Conservation (phyloP, 2,113 vertebrate species). For the Silurus glanis region DNA sequence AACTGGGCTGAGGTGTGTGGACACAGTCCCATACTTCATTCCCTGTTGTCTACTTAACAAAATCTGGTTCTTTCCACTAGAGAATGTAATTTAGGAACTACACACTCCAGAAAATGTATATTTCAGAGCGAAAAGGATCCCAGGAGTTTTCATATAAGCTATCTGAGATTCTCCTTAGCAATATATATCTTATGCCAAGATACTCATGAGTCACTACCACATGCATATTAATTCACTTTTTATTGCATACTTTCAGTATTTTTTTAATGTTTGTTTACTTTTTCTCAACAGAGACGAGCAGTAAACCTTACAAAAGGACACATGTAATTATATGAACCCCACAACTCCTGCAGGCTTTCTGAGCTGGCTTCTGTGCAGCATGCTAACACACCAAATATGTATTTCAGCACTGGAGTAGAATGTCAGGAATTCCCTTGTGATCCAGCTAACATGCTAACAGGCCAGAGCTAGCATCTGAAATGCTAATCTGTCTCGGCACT, state of each 20-base stretch:
- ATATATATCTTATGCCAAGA: background rate
- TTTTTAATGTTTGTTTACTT: constrained; percentile 12
- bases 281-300: background rate
- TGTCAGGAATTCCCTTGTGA: constrained; percentile 35
- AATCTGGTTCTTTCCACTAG: constrained; percentile 35
- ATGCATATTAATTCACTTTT: background rate
- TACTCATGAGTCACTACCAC: background rate
- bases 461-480: constrained; percentile 31
- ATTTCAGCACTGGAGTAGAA: constrained; percentile 26
- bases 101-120: constrained; percentile 3
- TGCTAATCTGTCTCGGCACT: constrained; percentile 25
- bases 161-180: constrained; percentile 32
- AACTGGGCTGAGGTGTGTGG: background rate
- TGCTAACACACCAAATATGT: constrained; percentile 25
- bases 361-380: constrained; percentile 7
- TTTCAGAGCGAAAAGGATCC: constrained; percentile 16
- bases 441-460: constrained; percentile 36
- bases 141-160: constrained; percentile 3
- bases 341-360: background rate
- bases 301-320: too few species aligned
- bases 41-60: constrained; percentile 15
- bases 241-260: background rate
- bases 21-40: background rate
- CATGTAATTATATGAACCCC: constrained; percentile 2
- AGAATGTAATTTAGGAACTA: constrained; percentile 25